Conservation (phyloP, 2,113 vertebrate genomes). For the Rhinichthys klamathensis region DNA sequence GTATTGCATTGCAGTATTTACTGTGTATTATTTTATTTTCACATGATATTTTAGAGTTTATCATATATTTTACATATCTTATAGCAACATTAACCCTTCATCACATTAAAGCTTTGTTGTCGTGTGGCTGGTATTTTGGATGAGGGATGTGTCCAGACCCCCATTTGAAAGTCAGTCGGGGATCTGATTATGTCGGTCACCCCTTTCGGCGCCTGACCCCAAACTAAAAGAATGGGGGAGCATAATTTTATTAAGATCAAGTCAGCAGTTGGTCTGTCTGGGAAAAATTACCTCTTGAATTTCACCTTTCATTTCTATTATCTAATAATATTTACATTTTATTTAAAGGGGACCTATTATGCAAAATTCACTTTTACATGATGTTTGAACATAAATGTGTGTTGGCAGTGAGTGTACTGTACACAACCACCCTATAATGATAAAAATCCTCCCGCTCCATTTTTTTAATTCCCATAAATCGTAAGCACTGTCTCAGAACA, state of each 20-base stretch:
- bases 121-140: slow-evolving; percentile 28
- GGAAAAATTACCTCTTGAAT: not conserved
- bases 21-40: not conserved
- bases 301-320: not conserved
- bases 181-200: slow-evolving; percentile 43
- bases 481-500: too few relatives aligned
- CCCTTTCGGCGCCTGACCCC: slow-evolving; percentile 38
- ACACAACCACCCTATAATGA: too few relatives aligned
- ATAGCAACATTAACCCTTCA: not conserved
- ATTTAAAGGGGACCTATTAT: not conserved
- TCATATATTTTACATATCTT: not conserved
- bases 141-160: slow-evolving; percentile 42
- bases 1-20: not conserved
- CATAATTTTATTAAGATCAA: not conserved
- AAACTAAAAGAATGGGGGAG: slow-evolving; percentile 3
- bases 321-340: not conserved
- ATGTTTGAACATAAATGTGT: too few relatives aligned
- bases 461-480: too few relatives aligned
- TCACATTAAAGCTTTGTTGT: slow-evolving; percentile 6
- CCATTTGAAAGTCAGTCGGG: slow-evolving; percentile 45
- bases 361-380: too few relatives aligned
- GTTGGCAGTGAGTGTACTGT: too few relatives aligned
- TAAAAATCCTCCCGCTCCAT: too few relatives aligned
- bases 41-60: not conserved
- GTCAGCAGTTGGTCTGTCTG: slow-evolving; percentile 14